Evolutionary conservation across 2,797 vertebrate species (phyloP).

Genomic region (Acrossocheilus fasciatus): DNA sequence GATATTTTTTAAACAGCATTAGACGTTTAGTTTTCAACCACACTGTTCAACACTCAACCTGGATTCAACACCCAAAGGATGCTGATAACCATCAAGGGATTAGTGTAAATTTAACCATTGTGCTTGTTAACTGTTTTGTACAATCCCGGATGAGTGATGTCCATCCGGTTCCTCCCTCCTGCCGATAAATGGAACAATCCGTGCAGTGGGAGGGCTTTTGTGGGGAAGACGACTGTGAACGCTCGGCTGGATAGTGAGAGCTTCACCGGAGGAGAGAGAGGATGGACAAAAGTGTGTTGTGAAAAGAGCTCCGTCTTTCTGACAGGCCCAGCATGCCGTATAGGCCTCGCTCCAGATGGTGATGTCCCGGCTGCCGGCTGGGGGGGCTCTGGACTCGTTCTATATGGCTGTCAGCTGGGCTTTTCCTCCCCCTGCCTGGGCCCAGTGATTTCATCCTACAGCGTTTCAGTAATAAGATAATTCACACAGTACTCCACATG

Average conservation of each 20-base stretch:
- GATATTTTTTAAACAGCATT: not conserved
- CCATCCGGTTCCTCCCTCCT: conserved; percentile 21
- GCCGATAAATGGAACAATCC: conserved; percentile 37
- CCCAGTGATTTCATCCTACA: conserved; percentile 43
- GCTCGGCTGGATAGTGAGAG: conserved; percentile 41
- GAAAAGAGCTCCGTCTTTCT: conserved; percentile 70
- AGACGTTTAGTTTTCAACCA: not conserved
- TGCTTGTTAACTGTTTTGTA: conserved; percentile 9
- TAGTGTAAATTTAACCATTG: conserved; percentile 7
- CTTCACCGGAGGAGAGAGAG: conserved; percentile 30
- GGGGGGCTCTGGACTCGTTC: conserved; percentile 73
- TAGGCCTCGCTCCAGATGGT: conserved; percentile 75
- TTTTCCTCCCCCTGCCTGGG: conserved; percentile 65
- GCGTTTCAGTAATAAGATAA: conserved; percentile 44
- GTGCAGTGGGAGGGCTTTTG: conserved; percentile 51
- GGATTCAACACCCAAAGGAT: not conserved
- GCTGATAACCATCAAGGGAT: conserved; percentile 9
- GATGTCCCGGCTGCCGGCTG: conserved; percentile 65
- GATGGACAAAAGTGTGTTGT: conserved; percentile 50
- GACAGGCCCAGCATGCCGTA: conserved; percentile 65
- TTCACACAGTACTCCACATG: conserved; percentile 39
- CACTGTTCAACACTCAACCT: not conserved
- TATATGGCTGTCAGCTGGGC: conserved; percentile 70
- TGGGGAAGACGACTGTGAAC: conserved; percentile 34
- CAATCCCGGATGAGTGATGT: conserved; percentile 17